A percentile compares a stretch with the other conserved stretches of the same genome.
Conservation (phyloP, 2,797 vertebrate species). For the Anguilla marmorata region DNA sequence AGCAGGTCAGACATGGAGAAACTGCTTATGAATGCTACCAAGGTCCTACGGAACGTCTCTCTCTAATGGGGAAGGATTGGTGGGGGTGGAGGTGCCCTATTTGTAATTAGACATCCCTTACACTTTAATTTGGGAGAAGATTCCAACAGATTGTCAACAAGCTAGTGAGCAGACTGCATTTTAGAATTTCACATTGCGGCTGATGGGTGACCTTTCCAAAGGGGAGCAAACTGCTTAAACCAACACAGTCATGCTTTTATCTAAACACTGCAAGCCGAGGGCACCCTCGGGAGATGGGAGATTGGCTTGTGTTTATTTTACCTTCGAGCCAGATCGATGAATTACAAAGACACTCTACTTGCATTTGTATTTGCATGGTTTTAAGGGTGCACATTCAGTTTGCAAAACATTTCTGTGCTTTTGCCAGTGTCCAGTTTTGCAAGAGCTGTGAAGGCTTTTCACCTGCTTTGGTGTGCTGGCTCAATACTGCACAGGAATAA, state of each 20-base stretch:
- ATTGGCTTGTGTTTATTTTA: slow-evolving; percentile 27
- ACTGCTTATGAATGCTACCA: slow-evolving; percentile 21
- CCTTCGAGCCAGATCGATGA: slow-evolving; percentile 16
- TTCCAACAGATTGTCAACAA: slow-evolving; percentile 16
- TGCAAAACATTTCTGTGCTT: background rate
- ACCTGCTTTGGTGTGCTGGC: background rate
- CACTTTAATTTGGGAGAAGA: slow-evolving; percentile 17
- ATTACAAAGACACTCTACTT: slow-evolving; percentile 20
- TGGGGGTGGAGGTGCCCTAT: background rate
- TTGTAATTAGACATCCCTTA: slow-evolving; percentile 14
- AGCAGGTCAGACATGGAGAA: slow-evolving; percentile 16
- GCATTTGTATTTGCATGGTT: slow-evolving; percentile 3
- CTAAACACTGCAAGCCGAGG: slow-evolving; percentile 17
- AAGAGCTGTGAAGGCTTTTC: background rate
- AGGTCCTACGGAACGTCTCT: background rate
- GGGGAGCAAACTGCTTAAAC: slow-evolving; percentile 26
- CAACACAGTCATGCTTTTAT: slow-evolving; percentile 18
- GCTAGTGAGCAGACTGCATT: background rate
- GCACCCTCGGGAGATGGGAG: slow-evolving; percentile 5
- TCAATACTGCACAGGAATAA: background rate
- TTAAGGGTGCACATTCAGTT: background rate
- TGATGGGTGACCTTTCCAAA: slow-evolving; percentile 18
- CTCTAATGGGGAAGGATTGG: slow-evolving; percentile 15
- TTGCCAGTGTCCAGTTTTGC: background rate
- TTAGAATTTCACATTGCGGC: slow-evolving; percentile 2